phyloP scores from a whole-genome alignment of 2,113 vertebrate species.

The Corvus cornix region DNA sequence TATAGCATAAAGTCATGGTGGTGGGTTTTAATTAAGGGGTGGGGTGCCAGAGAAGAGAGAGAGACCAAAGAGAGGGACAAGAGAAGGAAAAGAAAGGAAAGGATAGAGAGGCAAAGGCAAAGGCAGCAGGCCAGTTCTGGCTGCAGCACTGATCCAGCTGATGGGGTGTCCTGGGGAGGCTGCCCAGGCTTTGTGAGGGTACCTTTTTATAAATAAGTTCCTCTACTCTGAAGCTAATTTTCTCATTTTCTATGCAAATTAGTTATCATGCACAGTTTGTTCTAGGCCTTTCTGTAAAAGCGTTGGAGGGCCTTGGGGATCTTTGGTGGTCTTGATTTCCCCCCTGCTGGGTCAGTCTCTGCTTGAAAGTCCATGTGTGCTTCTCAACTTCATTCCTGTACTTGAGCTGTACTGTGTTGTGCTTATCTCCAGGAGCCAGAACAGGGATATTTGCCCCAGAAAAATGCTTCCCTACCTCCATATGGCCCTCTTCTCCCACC shows the following conservation, averaged over 20 bases:
- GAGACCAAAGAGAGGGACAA: background rate
- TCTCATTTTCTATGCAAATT: background rate
- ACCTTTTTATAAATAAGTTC: background rate
- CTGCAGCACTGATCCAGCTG: background rate
- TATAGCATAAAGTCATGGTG: background rate
- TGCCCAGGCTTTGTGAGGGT: background rate
- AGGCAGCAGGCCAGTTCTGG: background rate
- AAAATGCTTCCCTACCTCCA: background rate
- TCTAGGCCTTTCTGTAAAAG: background rate
- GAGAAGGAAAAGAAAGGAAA: background rate
- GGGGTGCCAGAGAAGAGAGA: background rate
- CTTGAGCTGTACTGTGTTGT: background rate
- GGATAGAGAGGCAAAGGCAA: no score
- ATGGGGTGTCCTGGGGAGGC: no score
- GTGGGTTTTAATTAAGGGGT: background rate
- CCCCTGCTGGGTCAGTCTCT: fast-evolving
- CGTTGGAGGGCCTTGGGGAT: background rate
- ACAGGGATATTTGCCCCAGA: background rate
- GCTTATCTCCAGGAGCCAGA: background rate
- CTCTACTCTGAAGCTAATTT: background rate
- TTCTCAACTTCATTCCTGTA: background rate
- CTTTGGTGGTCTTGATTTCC: background rate
- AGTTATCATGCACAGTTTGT: background rate
- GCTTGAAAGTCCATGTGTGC: background rate
- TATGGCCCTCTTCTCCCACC: background rate